Evolutionary conservation across 1,140 invertebrate genomes (phyloP).

Genomic region (Leptopilina boulardi): DNA sequence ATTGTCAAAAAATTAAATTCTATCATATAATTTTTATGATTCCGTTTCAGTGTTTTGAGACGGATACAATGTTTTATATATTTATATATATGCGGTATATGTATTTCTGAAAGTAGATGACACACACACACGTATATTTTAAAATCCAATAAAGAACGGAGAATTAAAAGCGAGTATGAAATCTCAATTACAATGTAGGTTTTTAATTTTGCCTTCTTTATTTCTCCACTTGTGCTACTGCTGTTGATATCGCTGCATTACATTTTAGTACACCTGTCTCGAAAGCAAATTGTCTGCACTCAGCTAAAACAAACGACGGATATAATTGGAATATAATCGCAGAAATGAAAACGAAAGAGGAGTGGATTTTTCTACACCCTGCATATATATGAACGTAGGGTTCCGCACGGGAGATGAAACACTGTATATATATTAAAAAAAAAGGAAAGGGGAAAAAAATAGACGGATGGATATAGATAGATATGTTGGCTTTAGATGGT

Average conservation of each 20-base stretch:
- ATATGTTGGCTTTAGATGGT: neutral
- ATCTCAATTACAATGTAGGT: constrained; percentile 33
- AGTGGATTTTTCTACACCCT: constrained; percentile 20
- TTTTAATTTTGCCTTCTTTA: constrained; percentile 19
- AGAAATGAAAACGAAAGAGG: constrained; percentile 43
- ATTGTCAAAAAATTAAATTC: no score
- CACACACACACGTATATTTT: neutral
- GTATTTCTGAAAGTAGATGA: neutral
- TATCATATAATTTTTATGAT: no score
- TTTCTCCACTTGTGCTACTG: constrained; percentile 20
- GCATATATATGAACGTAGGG: neutral
- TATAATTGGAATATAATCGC: constrained; percentile 58
- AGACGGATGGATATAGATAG: constrained; percentile 16
- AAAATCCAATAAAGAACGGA: constrained; percentile 1
- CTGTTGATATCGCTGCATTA: constrained; percentile 29
- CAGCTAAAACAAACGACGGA: constrained; percentile 53
- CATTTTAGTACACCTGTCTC: constrained; percentile 31
- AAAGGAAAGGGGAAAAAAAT: neutral
- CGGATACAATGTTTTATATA: no score
- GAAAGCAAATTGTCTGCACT: constrained; percentile 30
- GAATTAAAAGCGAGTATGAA: constrained; percentile 19
- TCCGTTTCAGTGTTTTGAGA: no score
- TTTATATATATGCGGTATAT: no score
- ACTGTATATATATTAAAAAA: neutral
- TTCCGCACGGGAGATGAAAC: constrained; percentile 14